Evolutionary conservation across 1,140 invertebrate genomes (phyloP).

Genomic region (Galleria mellonella): DNA sequence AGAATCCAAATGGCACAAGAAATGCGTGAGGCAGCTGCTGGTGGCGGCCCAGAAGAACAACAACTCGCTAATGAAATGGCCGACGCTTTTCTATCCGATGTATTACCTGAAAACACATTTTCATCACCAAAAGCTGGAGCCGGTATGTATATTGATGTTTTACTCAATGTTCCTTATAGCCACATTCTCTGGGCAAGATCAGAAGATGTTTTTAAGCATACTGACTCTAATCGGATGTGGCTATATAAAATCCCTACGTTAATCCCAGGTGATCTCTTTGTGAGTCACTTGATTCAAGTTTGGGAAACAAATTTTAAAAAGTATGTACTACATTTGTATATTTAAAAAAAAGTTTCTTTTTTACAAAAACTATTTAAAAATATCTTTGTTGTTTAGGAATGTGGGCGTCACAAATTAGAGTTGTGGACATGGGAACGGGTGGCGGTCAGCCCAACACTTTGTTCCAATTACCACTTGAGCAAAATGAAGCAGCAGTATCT

Average conservation of each 20-base stretch:
- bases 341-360: neutral
- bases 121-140: constrained; percentile 96
- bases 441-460: constrained; percentile 77
- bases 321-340: neutral
- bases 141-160: constrained; percentile 79
- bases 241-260: constrained; percentile 62
- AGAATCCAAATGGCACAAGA: constrained; percentile 89
- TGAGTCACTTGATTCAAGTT: constrained; percentile 69
- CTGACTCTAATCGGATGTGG: constrained; percentile 69
- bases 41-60: constrained; percentile 89
- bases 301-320: constrained; percentile 48
- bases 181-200: constrained; percentile 71
- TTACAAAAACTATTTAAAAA: neutral
- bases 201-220: constrained; percentile 37
- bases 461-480: constrained; percentile 88
- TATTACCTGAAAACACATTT: constrained; percentile 94
- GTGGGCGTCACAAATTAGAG: constrained; percentile 96
- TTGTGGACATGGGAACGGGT: constrained; percentile 87
- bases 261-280: constrained; percentile 61
- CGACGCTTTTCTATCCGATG: constrained; percentile 95
- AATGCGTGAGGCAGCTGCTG: constrained; percentile 94
- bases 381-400: constrained; percentile 78
- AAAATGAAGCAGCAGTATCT: constrained; percentile 95
- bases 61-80: constrained; percentile 98
- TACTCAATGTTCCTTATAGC: constrained; percentile 16